A percentile compares a stretch with the other conserved stretches of the same genome.
phyloP scores from a whole-genome alignment of 2,797 vertebrate genomes.

The Phataginus tricuspis region DNA sequence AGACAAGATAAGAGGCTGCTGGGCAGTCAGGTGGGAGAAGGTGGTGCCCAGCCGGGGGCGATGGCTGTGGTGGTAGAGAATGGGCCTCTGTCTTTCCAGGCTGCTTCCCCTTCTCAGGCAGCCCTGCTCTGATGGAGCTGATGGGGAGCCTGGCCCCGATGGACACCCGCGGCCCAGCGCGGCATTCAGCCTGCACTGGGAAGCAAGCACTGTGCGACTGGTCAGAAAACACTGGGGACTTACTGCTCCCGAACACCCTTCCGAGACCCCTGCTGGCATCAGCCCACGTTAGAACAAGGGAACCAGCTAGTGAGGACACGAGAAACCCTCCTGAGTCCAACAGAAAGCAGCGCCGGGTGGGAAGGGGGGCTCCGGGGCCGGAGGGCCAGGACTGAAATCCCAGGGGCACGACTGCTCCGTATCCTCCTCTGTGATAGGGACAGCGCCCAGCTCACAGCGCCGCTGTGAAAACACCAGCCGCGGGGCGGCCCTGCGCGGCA shows the following conservation, averaged over 20 bases:
- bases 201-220: background rate
- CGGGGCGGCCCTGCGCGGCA: background rate
- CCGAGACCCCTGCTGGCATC: accelerated
- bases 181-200: accelerated
- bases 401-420: accelerated
- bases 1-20: background rate
- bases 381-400: accelerated
- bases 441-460: accelerated
- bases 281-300: accelerated
- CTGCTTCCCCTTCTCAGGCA: background rate
- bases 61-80: accelerated
- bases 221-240: background rate
- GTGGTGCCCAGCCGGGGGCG: accelerated
- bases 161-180: accelerated
- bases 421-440: accelerated
- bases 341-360: background rate
- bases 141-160: background rate
- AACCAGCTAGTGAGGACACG: accelerated
- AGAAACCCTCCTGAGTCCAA: no score
- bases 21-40: accelerated
- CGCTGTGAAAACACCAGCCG: background rate
- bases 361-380: accelerated
- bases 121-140: background rate
- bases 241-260: accelerated
- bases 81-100: background rate